A percentile compares a stretch with the other conserved stretches of the same genome.
phyloP scores from a whole-genome alignment of 1,140 invertebrate species.

The Scylla paramamosain region DNA sequence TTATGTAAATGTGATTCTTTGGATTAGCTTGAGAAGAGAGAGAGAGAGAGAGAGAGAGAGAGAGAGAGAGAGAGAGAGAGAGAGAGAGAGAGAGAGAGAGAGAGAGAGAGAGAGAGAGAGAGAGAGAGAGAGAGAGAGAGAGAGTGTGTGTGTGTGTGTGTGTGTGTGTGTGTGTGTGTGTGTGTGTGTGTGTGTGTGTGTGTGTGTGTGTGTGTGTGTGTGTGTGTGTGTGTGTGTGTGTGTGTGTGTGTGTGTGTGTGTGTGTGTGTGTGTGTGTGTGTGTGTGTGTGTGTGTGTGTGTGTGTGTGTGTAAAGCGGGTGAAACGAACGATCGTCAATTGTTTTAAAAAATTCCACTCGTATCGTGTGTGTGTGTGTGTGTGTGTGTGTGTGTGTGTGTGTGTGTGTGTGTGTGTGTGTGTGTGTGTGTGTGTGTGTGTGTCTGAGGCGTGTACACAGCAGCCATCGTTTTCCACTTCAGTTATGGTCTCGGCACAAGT shows the following conservation, averaged over 20 bases:
- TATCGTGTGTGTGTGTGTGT: constrained; percentile 48
- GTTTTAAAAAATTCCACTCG: constrained; percentile 9
- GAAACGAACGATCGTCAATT: neutral
- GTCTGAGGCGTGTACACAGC: neutral
- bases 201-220: neutral
- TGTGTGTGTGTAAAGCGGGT: neutral
- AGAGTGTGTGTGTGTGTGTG: too few species aligned
- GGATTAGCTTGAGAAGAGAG: too few species aligned
- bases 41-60: too few species aligned
- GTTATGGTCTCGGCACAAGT: too few species aligned
- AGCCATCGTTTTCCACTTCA: neutral
- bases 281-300: constrained; percentile 39
- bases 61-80: too few species aligned
- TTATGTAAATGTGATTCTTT: too few species aligned
- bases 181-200: constrained; percentile 35
- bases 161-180: constrained; percentile 35
- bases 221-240: constrained; percentile 28
- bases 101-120: too few species aligned
- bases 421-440: constrained; percentile 47
- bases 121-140: too few species aligned
- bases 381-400: constrained; percentile 52
- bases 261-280: constrained; percentile 40
- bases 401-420: constrained; percentile 52
- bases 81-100: too few species aligned
- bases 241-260: constrained; percentile 39